phyloP scores from a whole-genome alignment of 2,888 invertebrate genomes.

The Caenorhabditis angaria region DNA sequence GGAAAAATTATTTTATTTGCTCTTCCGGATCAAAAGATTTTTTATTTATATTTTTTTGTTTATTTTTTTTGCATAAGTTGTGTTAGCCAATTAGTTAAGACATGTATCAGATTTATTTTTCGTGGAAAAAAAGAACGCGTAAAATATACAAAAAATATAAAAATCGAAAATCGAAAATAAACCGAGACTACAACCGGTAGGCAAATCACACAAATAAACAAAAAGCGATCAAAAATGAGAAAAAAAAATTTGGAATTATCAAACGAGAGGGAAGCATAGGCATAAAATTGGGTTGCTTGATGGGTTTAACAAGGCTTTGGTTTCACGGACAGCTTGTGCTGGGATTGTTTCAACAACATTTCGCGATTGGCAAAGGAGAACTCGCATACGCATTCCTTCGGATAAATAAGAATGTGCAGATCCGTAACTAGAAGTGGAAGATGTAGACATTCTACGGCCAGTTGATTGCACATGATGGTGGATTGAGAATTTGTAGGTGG shows the following conservation, averaged over 20 bases:
- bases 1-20: background rate
- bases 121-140: background rate
- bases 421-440: constrained; percentile 39
- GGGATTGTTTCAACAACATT: constrained; percentile 57
- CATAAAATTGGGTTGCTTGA: constrained; percentile 65
- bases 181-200: background rate
- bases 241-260: background rate
- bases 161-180: background rate
- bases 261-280: constrained; percentile 59
- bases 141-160: background rate
- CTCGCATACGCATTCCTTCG: constrained; percentile 61
- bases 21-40: too few relatives aligned
- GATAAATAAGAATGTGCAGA: constrained; percentile 24
- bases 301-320: constrained; percentile 63
- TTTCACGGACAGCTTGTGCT: constrained; percentile 61
- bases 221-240: background rate
- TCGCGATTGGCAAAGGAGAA: constrained; percentile 65
- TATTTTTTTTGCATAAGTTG: too few relatives aligned
- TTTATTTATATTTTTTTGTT: too few relatives aligned
- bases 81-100: too few relatives aligned
- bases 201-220: background rate
- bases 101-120: background rate
- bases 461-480: constrained; percentile 63
- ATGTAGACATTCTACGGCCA: constrained; percentile 34
- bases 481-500: constrained; percentile 63